These are phyloP conservation scores for Eilema sororculum DNA, from an alignment of 2,888 invertebrate species.

Conservation along the genomic window DNA sequence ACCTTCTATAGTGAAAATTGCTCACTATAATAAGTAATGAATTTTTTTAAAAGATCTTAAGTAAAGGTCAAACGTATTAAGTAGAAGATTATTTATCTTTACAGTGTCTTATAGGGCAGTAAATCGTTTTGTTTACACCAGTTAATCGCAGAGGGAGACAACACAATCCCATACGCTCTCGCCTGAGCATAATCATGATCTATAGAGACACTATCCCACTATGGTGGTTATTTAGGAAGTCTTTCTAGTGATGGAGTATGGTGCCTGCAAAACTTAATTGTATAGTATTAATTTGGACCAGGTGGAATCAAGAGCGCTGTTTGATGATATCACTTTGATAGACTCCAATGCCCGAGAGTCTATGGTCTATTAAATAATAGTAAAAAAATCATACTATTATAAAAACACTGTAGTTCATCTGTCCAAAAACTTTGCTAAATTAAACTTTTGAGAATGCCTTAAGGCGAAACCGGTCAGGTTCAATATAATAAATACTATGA, in stretches of 20 bases:
- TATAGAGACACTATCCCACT: not conserved
- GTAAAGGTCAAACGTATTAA: not conserved
- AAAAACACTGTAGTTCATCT: too few relatives aligned
- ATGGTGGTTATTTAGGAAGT: constrained; percentile 4
- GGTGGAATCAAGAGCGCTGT: not conserved
- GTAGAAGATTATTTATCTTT: not conserved
- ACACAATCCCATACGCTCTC: constrained; percentile 2
- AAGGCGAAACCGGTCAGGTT: too few relatives aligned
- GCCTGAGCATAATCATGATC: not conserved
- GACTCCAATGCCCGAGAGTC: not conserved
- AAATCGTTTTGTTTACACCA: constrained; percentile 4
- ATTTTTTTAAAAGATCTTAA: not conserved
- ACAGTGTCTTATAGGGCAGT: not conserved
- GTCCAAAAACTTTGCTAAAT: too few relatives aligned
- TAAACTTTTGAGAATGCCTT: too few relatives aligned
- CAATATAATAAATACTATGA: too few relatives aligned
- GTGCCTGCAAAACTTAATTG: not conserved
- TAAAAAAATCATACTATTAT: too few relatives aligned
- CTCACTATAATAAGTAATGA: too few relatives aligned
- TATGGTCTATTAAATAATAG: too few relatives aligned
- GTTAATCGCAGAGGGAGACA: not conserved
- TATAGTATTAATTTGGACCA: not conserved
- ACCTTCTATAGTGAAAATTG: too few relatives aligned
- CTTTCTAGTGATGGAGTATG: not conserved
- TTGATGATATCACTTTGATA: not conserved